These are phyloP conservation scores for Ctenicera cuprea DNA, from an alignment of 2,888 invertebrate genomes.

Conservation along the genomic window DNA sequence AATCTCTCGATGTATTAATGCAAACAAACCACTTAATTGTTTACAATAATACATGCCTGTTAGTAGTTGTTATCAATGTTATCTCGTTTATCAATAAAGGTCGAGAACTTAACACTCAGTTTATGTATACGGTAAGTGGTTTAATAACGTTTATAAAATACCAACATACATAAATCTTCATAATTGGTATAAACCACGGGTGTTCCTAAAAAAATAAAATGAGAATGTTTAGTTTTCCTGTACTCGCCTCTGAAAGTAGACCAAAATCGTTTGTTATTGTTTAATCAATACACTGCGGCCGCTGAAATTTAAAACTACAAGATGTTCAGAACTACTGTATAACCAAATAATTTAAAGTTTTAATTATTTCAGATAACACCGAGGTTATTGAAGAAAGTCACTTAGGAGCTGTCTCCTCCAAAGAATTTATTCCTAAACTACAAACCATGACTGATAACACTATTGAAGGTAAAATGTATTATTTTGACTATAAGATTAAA, in stretches of 20 bases:
- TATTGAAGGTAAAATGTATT: conserved; percentile 10
- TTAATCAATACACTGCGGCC: conserved; percentile 27
- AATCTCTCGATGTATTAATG: neutral
- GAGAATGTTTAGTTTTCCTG: no score
- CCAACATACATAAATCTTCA: no score
- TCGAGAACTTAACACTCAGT: neutral
- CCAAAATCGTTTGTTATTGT: conserved; percentile 17
- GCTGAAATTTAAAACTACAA: conserved; percentile 16
- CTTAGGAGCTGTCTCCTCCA: neutral
- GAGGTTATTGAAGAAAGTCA: neutral
- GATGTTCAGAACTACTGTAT: neutral
- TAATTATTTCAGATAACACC: conserved; percentile 10
- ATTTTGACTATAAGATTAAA: neutral
- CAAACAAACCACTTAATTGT: neutral
- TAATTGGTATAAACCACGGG: no score
- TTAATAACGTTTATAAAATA: no score
- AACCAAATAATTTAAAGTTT: neutral
- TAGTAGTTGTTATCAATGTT: neutral
- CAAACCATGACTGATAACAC: conserved; percentile 4
- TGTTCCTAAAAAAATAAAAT: neutral
- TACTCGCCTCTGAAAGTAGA: neutral
- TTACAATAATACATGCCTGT: neutral
- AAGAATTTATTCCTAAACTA: neutral
- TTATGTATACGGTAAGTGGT: neutral
- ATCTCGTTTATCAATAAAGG: neutral